phyloP scores from a whole-genome alignment of 2,888 invertebrate genomes.

The Drosophila peninsularis region DNA sequence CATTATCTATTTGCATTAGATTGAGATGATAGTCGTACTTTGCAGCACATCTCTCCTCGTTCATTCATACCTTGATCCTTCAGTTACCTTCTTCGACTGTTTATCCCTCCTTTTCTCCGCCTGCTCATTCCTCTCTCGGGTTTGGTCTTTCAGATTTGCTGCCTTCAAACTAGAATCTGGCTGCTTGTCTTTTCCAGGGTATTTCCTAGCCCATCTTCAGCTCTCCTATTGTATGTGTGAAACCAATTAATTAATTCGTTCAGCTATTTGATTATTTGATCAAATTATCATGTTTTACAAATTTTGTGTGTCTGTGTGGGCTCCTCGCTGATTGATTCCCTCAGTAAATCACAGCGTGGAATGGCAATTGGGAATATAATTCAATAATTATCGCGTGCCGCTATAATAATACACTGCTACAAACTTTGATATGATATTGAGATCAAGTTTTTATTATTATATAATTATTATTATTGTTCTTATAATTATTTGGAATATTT shows the following conservation, averaged over 20 bases:
- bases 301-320: slow-evolving; percentile 15
- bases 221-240: slow-evolving; percentile 9
- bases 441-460: not conserved
- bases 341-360: slow-evolving; percentile 36
- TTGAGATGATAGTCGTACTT: too few species aligned
- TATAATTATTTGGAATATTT: not conserved
- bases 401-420: slow-evolving; percentile 46
- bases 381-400: slow-evolving; percentile 34
- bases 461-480: not conserved
- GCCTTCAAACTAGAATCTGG: too few species aligned
- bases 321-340: slow-evolving; percentile 60
- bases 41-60: too few species aligned
- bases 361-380: slow-evolving; percentile 30
- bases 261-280: slow-evolving; percentile 42
- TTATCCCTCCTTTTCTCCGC: not conserved
- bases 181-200: not conserved
- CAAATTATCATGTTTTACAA: slow-evolving; percentile 44
- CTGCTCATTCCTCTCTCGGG: not conserved
- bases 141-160: not conserved
- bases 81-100: too few species aligned
- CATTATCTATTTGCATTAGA: too few species aligned
- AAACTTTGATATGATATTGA: slow-evolving; percentile 8
- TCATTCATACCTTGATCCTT: too few species aligned
- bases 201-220: not conserved
- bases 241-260: slow-evolving; percentile 52